Percentiles rank a stretch among this genome's conserved stretches.
Evolutionary conservation across 1,140 invertebrate genomes (phyloP).

Genomic region (Choristoneura fumiferana): DNA sequence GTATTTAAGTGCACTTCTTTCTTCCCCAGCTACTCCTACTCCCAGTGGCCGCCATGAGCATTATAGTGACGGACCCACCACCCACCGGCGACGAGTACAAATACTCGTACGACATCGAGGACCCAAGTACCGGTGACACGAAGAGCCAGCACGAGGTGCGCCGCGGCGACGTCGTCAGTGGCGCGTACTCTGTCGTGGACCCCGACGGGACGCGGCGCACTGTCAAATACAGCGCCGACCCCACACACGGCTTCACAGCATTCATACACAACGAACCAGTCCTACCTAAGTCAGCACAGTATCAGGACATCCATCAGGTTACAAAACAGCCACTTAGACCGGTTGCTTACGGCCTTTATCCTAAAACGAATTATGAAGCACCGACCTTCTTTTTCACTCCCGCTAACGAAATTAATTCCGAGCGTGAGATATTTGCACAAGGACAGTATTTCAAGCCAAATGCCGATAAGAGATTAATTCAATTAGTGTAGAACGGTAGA

Average conservation of each 20-base stretch:
- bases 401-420: slow-evolving; percentile 23
- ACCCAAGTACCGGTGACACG: slow-evolving; percentile 79
- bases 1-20: no score
- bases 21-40: slow-evolving; percentile 24
- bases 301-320: slow-evolving; percentile 1
- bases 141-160: slow-evolving; percentile 80
- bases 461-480: no score
- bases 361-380: slow-evolving; percentile 14
- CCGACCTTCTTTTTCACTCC: slow-evolving; percentile 26
- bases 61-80: slow-evolving; percentile 62
- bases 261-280: slow-evolving; percentile 77
- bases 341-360: slow-evolving; percentile 71
- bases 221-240: slow-evolving; percentile 85
- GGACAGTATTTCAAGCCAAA: slow-evolving; percentile 29
- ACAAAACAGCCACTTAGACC: slow-evolving; percentile 40
- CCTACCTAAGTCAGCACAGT: slow-evolving; percentile 33
- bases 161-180: slow-evolving; percentile 79
- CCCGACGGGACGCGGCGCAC: slow-evolving; percentile 83
- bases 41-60: slow-evolving; percentile 35
- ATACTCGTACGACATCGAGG: slow-evolving; percentile 78
- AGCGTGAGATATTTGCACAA: slow-evolving; percentile 2
- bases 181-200: slow-evolving; percentile 80
- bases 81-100: slow-evolving; percentile 67
- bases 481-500: no score
- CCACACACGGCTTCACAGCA: slow-evolving; percentile 84